Evolutionary conservation across 2,797 vertebrate genomes (phyloP).

Genomic region (Takifugu rubripes): DNA sequence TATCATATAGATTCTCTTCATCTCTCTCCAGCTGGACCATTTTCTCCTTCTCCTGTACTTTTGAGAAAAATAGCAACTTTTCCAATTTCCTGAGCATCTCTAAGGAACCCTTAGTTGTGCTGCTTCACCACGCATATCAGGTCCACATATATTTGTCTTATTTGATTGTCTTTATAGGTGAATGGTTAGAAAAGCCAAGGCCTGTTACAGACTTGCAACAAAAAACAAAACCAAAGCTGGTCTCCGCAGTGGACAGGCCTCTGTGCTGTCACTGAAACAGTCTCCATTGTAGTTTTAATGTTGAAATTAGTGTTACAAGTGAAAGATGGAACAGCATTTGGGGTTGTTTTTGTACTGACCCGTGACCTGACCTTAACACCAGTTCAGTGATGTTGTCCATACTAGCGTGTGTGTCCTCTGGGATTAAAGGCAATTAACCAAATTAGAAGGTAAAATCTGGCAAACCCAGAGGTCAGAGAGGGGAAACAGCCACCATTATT

Average conservation of each 20-base stretch:
- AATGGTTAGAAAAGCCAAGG: no score
- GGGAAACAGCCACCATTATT: slow-evolving; percentile 45
- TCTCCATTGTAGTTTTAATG: slow-evolving; percentile 9
- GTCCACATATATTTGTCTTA: background rate
- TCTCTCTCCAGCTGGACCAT: no score
- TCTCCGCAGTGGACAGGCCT: no score
- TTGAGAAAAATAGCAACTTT: no score
- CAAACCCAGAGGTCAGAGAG: slow-evolving; percentile 54
- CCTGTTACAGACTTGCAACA: no score
- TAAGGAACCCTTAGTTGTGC: no score
- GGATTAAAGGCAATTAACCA: slow-evolving; percentile 61
- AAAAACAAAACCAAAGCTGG: no score
- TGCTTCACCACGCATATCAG: background rate
- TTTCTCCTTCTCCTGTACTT: no score
- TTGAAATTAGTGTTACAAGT: slow-evolving; percentile 1
- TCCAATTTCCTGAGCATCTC: no score
- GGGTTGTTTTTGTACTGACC: slow-evolving; percentile 31
- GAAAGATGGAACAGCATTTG: slow-evolving; percentile 18
- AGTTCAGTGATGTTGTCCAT: slow-evolving; percentile 53
- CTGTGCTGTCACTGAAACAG: no score
- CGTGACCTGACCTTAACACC: slow-evolving; percentile 48
- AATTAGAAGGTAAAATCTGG: slow-evolving; percentile 63
- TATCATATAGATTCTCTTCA: no score
- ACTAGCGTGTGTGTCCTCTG: slow-evolving; percentile 24
- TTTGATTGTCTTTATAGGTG: background rate